Percentiles rank a stretch among this genome's conserved stretches.
Conservation (phyloP, 1,140 invertebrate species). For the Harpegnathos saltator region DNA sequence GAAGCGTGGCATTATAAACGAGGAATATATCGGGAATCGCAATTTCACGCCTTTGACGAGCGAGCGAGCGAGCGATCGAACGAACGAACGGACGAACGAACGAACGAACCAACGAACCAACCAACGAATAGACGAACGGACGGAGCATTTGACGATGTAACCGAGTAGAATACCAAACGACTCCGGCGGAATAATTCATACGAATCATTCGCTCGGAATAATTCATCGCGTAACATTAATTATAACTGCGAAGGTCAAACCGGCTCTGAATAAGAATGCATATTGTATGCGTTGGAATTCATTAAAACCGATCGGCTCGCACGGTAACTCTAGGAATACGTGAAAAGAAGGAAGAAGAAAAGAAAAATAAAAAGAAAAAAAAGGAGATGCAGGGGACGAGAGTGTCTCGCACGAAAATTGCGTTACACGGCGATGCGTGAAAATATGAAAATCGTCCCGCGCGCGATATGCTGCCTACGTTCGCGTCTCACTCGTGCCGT, state of each 20-base stretch:
- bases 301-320: not conserved
- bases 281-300: conserved; percentile 35
- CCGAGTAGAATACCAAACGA: conserved; percentile 47
- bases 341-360: too few species aligned
- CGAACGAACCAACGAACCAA: too few species aligned
- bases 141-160: conserved; percentile 30
- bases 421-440: not conserved
- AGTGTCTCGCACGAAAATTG: not conserved
- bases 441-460: too few species aligned
- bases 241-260: conserved; percentile 58
- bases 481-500: not conserved
- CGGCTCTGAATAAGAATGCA: conserved; percentile 29
- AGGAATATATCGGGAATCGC: conserved; percentile 19
- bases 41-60: conserved; percentile 56
- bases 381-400: too few species aligned
- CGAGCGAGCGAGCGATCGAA: too few species aligned
- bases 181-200: conserved; percentile 57
- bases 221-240: conserved; percentile 64
- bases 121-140: too few species aligned
- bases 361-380: too few species aligned
- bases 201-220: conserved; percentile 63
- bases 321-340: not conserved
- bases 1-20: not conserved
- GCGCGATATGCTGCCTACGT: too few species aligned
- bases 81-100: too few species aligned